phyloP scores from a whole-genome alignment of 2,113 vertebrate species.

The Melanostigma gelatinosum region DNA sequence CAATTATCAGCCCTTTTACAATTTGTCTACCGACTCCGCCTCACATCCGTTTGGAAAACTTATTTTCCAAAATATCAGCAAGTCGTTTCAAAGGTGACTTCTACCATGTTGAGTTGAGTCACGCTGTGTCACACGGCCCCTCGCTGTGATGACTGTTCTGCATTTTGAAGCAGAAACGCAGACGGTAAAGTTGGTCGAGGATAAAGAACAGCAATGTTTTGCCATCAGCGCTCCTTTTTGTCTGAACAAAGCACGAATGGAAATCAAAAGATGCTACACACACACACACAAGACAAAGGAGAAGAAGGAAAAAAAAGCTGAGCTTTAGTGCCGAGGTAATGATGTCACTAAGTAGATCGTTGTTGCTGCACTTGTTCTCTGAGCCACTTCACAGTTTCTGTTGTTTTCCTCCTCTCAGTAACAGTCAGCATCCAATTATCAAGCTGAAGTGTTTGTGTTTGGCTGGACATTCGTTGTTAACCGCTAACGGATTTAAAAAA shows the following conservation, averaged over 20 bases:
- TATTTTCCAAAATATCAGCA: slow-evolving; percentile 28
- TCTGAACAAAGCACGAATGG: slow-evolving; percentile 1
- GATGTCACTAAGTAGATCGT: slow-evolving; percentile 38
- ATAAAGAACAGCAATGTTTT: neutral
- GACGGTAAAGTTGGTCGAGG: neutral
- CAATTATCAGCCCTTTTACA: neutral
- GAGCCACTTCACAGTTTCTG: slow-evolving; percentile 26
- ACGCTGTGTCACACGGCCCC: slow-evolving; percentile 17
- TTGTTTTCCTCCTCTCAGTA: slow-evolving; percentile 14
- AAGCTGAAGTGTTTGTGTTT: slow-evolving; percentile 44
- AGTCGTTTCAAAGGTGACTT: slow-evolving; percentile 36
- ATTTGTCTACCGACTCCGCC: neutral
- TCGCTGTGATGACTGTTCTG: slow-evolving; percentile 41
- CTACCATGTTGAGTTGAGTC: slow-evolving; percentile 43
- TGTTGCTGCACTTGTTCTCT: slow-evolving; percentile 37
- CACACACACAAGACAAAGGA: slow-evolving; percentile 1
- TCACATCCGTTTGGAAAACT: slow-evolving; percentile 19
- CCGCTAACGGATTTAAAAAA: slow-evolving; percentile 4
- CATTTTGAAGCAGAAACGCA: slow-evolving; percentile 13
- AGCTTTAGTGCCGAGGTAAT: slow-evolving; percentile 12
- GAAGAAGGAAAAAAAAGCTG: neutral
- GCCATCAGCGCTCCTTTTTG: neutral
- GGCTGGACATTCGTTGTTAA: slow-evolving; percentile 17
- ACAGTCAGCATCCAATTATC: slow-evolving; percentile 17
- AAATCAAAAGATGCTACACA: slow-evolving; percentile 5